Evolutionary conservation across 1,140 invertebrate genomes (phyloP).

Genomic region (Eupristina koningsbergeri): DNA sequence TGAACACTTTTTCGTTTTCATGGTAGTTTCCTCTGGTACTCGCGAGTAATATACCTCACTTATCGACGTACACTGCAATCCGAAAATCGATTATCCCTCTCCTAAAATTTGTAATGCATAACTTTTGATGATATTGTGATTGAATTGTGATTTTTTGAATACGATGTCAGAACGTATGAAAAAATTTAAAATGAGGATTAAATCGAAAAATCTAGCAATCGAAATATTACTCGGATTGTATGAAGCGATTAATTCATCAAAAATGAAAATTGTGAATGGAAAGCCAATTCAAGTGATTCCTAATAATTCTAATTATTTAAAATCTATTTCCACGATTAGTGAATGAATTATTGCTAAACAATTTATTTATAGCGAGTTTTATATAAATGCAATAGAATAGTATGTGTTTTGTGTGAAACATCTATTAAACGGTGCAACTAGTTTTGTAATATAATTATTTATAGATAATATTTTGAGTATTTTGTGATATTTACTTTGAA

Average conservation of each 20-base stretch:
- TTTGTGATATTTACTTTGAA: no score
- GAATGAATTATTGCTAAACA: no score
- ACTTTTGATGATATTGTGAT: not conserved
- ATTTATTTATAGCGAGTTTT: no score
- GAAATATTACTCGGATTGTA: not conserved
- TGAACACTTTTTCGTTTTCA: not conserved
- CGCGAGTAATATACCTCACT: not conserved
- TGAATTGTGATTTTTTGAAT: not conserved
- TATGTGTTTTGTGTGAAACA: no score
- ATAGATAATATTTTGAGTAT: no score
- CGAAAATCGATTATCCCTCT: not conserved
- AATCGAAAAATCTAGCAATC: not conserved
- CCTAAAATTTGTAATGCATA: not conserved
- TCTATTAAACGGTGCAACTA: no score
- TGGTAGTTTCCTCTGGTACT: not conserved
- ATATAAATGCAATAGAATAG: no score
- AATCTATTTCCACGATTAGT: no score
- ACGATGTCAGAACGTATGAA: not conserved
- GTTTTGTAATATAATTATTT: no score
- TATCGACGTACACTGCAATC: not conserved
- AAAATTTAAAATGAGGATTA: not conserved
- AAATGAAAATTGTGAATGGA: not conserved
- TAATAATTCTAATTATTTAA: not conserved
- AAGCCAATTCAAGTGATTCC: not conserved
- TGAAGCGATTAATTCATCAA: no score